Conservation (phyloP, 1,140 invertebrate species). For the Acromyrmex echinatior region DNA sequence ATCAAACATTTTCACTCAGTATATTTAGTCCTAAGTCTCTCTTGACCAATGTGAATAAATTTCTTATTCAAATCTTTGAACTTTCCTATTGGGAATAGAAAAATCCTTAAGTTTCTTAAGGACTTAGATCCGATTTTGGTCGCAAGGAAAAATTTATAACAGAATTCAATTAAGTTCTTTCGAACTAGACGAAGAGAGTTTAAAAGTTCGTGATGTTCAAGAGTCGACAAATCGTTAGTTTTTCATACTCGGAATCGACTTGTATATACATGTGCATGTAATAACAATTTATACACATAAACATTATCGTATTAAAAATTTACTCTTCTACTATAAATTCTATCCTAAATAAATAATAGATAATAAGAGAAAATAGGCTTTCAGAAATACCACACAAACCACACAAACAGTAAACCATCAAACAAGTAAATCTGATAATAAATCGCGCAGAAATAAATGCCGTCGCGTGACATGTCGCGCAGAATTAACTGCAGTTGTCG, state of each 20-base stretch:
- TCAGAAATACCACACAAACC: not conserved
- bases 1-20: too few relatives aligned
- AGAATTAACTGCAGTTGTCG: conserved; percentile 19
- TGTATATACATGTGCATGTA: not conserved
- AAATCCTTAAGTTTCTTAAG: not conserved
- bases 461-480: conserved; percentile 15
- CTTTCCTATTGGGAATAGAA: not conserved
- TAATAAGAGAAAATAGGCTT: not conserved
- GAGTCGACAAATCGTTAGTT: not conserved
- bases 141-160: not conserved
- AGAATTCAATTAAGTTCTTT: conserved; percentile 13
- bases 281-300: not conserved
- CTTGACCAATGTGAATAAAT: not conserved
- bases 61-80: not conserved
- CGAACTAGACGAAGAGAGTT: conserved; percentile 7
- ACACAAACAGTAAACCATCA: not conserved
- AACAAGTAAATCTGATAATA: not conserved
- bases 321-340: not conserved
- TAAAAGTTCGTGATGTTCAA: not conserved
- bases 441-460: not conserved
- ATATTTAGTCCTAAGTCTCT: not conserved
- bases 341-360: not conserved
- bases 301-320: not conserved
- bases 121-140: not conserved
- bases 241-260: not conserved